Conservation (phyloP, 2,797 vertebrate genomes). For the Xiphorhynchus erythropygius region DNA sequence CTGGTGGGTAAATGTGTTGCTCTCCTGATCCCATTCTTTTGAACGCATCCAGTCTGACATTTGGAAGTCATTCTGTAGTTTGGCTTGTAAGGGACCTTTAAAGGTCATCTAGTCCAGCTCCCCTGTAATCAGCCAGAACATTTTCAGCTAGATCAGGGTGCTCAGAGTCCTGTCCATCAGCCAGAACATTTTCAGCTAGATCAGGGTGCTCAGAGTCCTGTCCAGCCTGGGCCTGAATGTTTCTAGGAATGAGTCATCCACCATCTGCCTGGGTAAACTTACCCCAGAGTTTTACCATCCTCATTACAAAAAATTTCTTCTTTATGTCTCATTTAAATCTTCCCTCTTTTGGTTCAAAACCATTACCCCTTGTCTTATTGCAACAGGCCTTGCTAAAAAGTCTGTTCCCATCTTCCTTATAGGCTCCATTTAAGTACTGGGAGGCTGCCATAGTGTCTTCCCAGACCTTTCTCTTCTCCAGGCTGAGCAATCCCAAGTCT, state of each 20-base stretch:
- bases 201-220: neutral
- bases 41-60: neutral
- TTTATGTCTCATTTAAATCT: neutral
- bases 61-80: neutral
- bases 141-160: neutral
- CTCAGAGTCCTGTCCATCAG: neutral
- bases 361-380: neutral
- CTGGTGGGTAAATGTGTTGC: neutral
- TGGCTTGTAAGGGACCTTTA: neutral
- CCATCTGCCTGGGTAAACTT: neutral
- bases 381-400: neutral
- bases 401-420: neutral
- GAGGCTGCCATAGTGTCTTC: neutral
- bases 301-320: neutral
- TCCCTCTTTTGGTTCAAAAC: neutral
- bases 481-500: neutral
- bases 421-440: neutral
- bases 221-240: neutral
- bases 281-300: neutral
- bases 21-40: neutral
- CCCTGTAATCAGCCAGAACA: neutral
- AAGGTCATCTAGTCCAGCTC: neutral
- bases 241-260: neutral
- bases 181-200: neutral
- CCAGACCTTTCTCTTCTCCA: neutral